These are phyloP conservation scores for Paedocypris sp. DNA, from an alignment of 2,113 vertebrate genomes.

Conservation along the genomic window DNA sequence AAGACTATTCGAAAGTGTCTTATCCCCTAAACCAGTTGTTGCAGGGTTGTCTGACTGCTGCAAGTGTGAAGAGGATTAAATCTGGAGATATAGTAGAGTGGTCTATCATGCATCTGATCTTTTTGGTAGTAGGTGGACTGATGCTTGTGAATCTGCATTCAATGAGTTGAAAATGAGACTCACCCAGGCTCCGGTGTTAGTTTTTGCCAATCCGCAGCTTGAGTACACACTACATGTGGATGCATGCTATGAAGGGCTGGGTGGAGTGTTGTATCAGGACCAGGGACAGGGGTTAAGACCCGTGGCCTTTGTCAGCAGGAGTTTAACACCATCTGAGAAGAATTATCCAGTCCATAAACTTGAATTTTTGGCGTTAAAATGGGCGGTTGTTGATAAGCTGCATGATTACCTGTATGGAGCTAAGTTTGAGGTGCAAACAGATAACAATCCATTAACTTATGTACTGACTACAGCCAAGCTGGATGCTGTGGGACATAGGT, in stretches of 20 bases:
- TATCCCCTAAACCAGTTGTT: background rate
- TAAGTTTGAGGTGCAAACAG: background rate
- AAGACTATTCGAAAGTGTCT: background rate
- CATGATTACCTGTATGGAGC: background rate
- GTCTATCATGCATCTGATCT: background rate
- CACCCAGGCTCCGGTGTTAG: background rate
- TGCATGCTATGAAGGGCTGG: background rate
- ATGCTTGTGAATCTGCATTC: background rate
- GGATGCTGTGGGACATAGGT: background rate
- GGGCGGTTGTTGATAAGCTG: background rate
- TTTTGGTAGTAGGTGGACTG: background rate
- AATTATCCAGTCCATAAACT: background rate
- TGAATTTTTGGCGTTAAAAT: background rate
- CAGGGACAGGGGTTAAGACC: background rate
- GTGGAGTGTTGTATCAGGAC: background rate
- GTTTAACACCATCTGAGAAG: background rate
- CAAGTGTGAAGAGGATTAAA: background rate
- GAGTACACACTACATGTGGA: background rate
- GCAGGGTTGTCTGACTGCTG: background rate
- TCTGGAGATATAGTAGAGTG: background rate
- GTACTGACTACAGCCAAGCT: background rate
- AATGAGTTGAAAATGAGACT: background rate
- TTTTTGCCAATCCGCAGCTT: background rate
- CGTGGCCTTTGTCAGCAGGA: background rate
- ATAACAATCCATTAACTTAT: background rate